Evolutionary conservation across 2,113 vertebrate genomes (phyloP).

Genomic region (Glaucomys volans): DNA sequence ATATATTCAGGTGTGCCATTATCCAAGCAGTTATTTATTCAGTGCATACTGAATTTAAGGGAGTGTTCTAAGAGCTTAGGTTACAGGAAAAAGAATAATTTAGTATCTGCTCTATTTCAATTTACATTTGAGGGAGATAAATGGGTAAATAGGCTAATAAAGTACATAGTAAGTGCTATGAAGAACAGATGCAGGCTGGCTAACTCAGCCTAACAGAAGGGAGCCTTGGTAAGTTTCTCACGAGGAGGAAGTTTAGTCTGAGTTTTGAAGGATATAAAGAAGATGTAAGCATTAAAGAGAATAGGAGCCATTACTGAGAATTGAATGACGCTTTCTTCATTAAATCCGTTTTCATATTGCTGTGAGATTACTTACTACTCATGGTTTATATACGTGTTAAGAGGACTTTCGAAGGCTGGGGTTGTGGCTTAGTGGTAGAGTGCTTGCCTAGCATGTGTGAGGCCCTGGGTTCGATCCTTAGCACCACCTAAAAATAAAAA

Average conservation of each 20-base stretch:
- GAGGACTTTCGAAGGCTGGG: not conserved
- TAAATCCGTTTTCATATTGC: not conserved
- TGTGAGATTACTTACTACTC: not conserved
- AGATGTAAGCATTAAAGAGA: not conserved
- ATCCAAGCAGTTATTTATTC: conserved; percentile 4
- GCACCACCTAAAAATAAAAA: no score
- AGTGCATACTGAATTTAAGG: not conserved
- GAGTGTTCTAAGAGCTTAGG: not conserved
- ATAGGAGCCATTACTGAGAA: not conserved
- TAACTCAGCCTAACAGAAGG: not conserved
- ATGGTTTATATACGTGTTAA: not conserved
- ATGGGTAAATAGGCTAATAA: not conserved
- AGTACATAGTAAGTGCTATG: not conserved
- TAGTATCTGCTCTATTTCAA: not conserved
- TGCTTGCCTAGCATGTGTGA: no score
- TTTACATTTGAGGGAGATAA: not conserved
- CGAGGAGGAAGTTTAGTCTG: not conserved
- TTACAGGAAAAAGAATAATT: not conserved
- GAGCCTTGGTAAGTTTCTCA: not conserved
- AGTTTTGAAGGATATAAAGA: not conserved
- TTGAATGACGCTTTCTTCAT: not conserved
- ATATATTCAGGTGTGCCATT: not conserved
- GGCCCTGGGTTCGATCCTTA: no score
- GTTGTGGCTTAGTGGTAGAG: no score
- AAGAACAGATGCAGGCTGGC: not conserved